Evolutionary conservation across 2,113 vertebrate genomes (phyloP).

Genomic region (Myrmecobius fasciatus): DNA sequence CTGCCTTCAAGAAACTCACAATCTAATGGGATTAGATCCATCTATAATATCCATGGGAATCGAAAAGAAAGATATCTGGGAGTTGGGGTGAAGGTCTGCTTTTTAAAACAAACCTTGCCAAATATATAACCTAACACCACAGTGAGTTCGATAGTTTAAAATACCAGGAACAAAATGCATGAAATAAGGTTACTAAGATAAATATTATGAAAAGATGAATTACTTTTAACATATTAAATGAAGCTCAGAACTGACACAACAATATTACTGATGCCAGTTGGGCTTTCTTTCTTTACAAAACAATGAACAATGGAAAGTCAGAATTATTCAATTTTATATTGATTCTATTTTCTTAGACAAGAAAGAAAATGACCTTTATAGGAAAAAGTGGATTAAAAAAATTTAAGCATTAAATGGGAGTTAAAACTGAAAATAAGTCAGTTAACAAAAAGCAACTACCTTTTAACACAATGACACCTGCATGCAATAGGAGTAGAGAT

Average conservation of each 20-base stretch:
- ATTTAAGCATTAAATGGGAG: background rate
- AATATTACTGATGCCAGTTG: background rate
- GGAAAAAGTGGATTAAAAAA: no score
- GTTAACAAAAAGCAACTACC: background rate
- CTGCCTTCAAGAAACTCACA: background rate
- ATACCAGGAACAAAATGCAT: slow-evolving; percentile 28
- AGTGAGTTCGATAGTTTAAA: slow-evolving; percentile 31
- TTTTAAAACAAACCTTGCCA: slow-evolving; percentile 50
- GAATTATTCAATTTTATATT: background rate
- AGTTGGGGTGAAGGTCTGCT: background rate
- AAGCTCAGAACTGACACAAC: background rate
- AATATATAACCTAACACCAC: slow-evolving; percentile 15
- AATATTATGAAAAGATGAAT: slow-evolving; percentile 42
- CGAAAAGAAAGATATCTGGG: background rate
- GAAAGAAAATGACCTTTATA: background rate
- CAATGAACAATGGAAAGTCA: background rate
- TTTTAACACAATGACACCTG: background rate
- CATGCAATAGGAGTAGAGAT: background rate
- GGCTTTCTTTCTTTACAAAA: background rate
- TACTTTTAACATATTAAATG: slow-evolving; percentile 18
- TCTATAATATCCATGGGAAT: background rate
- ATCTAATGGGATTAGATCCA: background rate
- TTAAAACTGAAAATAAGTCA: background rate
- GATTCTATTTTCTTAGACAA: background rate
- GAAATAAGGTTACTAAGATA: background rate